Percentiles rank a stretch among this genome's conserved stretches.
Conservation (phyloP, 2,113 vertebrate genomes). For the Eretmochelys imbricata region DNA sequence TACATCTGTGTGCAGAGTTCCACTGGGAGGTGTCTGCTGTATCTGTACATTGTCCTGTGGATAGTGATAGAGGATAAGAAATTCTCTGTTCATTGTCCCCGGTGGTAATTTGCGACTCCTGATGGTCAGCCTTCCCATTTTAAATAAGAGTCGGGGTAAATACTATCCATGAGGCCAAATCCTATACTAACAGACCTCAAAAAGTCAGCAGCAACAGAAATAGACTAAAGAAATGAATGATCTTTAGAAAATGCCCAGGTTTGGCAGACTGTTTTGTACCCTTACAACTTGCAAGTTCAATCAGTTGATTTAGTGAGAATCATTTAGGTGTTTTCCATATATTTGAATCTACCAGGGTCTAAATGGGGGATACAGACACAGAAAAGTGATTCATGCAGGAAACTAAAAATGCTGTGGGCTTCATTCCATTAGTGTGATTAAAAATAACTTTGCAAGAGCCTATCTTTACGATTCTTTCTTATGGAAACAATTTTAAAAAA, state of each 20-base stretch:
- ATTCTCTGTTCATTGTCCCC: not conserved
- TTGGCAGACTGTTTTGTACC: not conserved
- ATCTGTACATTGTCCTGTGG: not conserved
- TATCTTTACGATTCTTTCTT: not conserved
- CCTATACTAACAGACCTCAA: not conserved
- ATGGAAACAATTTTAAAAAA: not conserved
- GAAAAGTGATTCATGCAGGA: not conserved
- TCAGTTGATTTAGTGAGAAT: not conserved
- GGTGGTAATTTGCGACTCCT: not conserved
- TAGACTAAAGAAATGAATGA: not conserved
- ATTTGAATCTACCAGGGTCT: not conserved
- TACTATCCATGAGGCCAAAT: not conserved
- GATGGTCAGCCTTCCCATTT: not conserved
- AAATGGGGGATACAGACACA: not conserved
- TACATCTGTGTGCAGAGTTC: not conserved
- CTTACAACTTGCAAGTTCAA: not conserved
- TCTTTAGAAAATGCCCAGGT: not conserved
- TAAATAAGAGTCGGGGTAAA: not conserved
- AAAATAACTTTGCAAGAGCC: not conserved
- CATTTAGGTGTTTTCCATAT: not conserved
- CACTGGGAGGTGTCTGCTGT: not conserved
- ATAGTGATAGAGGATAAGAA: not conserved
- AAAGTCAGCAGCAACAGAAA: not conserved
- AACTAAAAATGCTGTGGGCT: not conserved
- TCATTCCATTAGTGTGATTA: not conserved